These are phyloP conservation scores for Agapornis roseicollis DNA, from an alignment of 2,113 vertebrate genomes.

Conservation along the genomic window DNA sequence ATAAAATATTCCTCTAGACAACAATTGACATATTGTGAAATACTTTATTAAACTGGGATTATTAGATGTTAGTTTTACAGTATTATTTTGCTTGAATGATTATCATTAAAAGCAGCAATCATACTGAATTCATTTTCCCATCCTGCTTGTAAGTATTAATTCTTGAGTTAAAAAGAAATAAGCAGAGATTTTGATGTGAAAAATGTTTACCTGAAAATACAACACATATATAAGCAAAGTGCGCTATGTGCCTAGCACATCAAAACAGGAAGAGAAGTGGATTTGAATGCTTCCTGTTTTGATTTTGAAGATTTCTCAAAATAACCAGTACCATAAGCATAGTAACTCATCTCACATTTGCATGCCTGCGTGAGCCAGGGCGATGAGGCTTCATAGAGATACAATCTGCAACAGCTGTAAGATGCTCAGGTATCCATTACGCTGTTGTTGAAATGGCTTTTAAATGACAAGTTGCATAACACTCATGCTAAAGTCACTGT, in stretches of 20 bases:
- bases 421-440: not conserved
- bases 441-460: not conserved
- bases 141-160: not conserved
- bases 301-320: not conserved
- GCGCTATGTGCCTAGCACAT: not conserved
- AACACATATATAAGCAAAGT: not conserved
- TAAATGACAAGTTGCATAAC: not conserved
- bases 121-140: not conserved
- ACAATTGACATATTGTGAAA: constrained; percentile 32
- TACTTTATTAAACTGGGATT: not conserved
- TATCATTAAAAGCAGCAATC: not conserved
- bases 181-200: not conserved
- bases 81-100: not conserved
- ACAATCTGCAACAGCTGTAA: not conserved
- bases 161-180: not conserved
- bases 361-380: not conserved
- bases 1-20: constrained; percentile 12
- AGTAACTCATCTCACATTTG: not conserved
- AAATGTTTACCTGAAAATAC: not conserved
- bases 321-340: not conserved
- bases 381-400: not conserved
- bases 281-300: not conserved
- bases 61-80: not conserved
- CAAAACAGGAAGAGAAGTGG: not conserved
- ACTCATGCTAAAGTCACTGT: not conserved